A percentile compares a stretch with the other conserved stretches of the same genome.
Evolutionary conservation across 2,113 vertebrate species (phyloP).

Genomic region (Parus major): DNA sequence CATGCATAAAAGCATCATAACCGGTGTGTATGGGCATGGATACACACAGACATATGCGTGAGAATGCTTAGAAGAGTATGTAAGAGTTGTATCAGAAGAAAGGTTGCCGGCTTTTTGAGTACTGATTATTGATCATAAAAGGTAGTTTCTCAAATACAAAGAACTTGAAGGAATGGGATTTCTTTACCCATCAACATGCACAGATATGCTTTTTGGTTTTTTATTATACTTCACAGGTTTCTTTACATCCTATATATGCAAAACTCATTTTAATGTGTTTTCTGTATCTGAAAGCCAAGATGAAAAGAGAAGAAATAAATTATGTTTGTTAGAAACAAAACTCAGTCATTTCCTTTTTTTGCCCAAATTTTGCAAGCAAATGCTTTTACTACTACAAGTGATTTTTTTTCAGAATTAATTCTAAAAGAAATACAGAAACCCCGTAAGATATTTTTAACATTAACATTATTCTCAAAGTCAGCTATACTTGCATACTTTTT

Average conservation of each 20-base stretch:
- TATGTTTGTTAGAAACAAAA: background rate
- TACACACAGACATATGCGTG: accelerated
- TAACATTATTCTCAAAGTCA: background rate
- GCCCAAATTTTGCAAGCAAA: background rate
- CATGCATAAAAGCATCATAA: background rate
- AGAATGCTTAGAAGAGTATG: background rate
- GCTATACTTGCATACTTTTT: background rate
- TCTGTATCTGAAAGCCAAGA: background rate
- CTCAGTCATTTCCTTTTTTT: background rate
- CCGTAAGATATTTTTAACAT: background rate
- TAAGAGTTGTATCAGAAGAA: background rate
- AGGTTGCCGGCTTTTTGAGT: background rate
- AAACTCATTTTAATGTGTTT: background rate
- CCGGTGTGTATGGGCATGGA: background rate
- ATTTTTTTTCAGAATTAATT: background rate
- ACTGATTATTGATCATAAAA: background rate
- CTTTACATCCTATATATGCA: background rate
- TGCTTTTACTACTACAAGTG: background rate
- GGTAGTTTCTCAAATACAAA: background rate
- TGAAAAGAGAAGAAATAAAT: background rate
- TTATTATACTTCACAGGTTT: background rate
- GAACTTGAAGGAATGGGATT: background rate
- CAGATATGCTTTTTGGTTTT: background rate
- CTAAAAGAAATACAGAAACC: background rate
- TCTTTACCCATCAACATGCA: background rate